Percentiles rank a stretch among this genome's conserved stretches.
Evolutionary conservation across 2,797 vertebrate species (phyloP).

Genomic region (Paratrypauchen microcephalus): DNA sequence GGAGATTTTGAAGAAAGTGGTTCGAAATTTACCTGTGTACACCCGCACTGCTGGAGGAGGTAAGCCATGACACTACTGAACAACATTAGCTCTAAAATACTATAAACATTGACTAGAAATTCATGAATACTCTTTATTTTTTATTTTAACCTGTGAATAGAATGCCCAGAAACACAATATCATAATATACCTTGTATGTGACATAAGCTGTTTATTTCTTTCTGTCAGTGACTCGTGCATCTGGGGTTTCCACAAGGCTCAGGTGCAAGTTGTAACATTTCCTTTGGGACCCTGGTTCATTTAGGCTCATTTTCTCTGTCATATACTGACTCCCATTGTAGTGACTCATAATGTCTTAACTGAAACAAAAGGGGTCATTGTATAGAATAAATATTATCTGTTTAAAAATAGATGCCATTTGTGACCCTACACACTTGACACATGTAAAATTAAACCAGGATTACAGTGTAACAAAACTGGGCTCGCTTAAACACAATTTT

Average conservation of each 20-base stretch:
- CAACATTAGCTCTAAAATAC: too few species aligned
- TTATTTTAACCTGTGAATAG: neutral
- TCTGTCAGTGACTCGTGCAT: neutral
- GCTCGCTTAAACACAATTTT: neutral
- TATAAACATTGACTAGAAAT: neutral
- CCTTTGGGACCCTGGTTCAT: constrained; percentile 13
- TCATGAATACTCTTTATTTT: neutral
- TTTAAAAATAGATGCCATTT: neutral
- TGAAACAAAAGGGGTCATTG: neutral
- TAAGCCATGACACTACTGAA: constrained; percentile 54
- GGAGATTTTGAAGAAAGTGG: constrained; percentile 87
- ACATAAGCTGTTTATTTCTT: constrained; percentile 3
- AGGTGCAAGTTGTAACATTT: constrained; percentile 25
- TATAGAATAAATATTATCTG: neutral
- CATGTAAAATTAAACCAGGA: neutral
- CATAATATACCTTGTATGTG: neutral
- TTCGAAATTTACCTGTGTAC: constrained; percentile 86
- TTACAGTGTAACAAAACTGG: neutral
- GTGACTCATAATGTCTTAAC: neutral
- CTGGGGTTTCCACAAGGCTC: constrained; percentile 47
- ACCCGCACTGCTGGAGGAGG: constrained; percentile 86
- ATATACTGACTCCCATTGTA: neutral
- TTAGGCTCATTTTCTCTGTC: neutral
- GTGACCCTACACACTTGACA: neutral
- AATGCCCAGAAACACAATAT: neutral